Percentiles rank a stretch among this genome's conserved stretches.
Conservation (phyloP, 2,888 invertebrate species). For the Poecilus cupreus region DNA sequence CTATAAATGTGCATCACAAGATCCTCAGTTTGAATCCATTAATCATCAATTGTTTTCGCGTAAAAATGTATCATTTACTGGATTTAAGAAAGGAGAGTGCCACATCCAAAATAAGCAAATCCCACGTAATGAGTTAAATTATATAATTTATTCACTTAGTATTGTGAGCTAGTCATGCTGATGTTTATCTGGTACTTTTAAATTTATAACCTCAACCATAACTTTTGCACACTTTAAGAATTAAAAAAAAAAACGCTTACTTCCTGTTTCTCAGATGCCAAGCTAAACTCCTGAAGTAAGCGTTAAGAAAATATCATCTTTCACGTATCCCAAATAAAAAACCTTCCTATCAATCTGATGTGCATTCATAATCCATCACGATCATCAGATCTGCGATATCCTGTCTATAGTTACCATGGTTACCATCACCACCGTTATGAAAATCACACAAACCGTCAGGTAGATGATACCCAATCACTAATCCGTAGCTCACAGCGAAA, state of each 20-base stretch:
- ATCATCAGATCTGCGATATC: conserved; percentile 14
- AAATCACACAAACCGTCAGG: conserved; percentile 16
- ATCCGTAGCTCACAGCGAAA: neutral
- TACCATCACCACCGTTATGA: conserved; percentile 17
- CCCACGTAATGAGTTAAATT: too few relatives aligned
- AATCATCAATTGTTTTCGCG: too few relatives aligned
- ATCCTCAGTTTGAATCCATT: too few relatives aligned
- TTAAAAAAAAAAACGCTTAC: neutral
- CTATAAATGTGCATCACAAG: too few relatives aligned
- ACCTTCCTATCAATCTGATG: neutral
- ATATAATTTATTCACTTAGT: too few relatives aligned
- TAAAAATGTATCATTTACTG: too few relatives aligned
- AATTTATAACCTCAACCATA: too few relatives aligned
- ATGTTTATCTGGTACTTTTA: too few relatives aligned
- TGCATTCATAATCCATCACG: neutral
- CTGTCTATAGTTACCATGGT: neutral
- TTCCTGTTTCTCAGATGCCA: neutral
- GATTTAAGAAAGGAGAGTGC: too few relatives aligned
- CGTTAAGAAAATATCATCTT: neutral
- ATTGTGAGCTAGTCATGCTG: too few relatives aligned
- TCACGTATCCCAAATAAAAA: neutral
- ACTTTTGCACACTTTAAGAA: too few relatives aligned
- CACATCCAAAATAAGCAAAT: too few relatives aligned
- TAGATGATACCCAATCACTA: neutral
- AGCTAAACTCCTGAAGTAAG: neutral